Base-by-base conservation (phyloP, 2,113 vertebrate species). In the Nansenia antarctica region DNA sequence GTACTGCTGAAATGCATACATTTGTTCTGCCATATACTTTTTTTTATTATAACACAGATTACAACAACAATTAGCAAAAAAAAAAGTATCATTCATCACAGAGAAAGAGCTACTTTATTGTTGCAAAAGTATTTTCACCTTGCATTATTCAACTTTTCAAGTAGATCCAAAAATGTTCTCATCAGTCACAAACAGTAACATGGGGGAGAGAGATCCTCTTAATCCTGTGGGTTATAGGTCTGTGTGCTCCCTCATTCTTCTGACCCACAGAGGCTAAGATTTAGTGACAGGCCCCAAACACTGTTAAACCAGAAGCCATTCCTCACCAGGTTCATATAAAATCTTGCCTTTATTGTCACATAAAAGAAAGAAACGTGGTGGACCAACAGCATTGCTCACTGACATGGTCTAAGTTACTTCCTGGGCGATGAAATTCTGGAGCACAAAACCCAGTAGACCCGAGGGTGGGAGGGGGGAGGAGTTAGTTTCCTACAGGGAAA, bases 251-350 rank as follows among this genome's bases (percentile, higher is more conserved):
- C 66, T 78, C 71, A 72, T 88, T 87, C 85, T 76, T 84, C 85
- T 80, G 67, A 22, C 53, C 79, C 83, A 80, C 81, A 84, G 80
- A 65, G 59, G 49, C 83, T 78, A 82, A 90, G 89, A 91, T 92
- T 93, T 89, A 91, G 84, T 85, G 88, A 89, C 86, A 78, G 81
- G 76, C 72, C 67, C 88, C 78, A 90, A 89, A 90, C 84, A 89
- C 82, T 81, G 86, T 89, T 91, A 91, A 92, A 91, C 76, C 85
- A 84, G 45, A 90, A 89, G 88, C 83, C 88, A 89, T 90, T 88
- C 69, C 82, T 92, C 88, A 89, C 76, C 69, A 78, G 81, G 84
- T 84, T 84, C 86, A 79, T 90, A 90, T 89, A 91, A 91, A 90
- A 86, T 88, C 82, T 72, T 5, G 84, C 82, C 83, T 93, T 92